Evolutionary conservation across 2,113 vertebrate genomes (phyloP), one percentile per base, ranked within the genome.

Genomic region (Australoheros scitulus): DNA sequence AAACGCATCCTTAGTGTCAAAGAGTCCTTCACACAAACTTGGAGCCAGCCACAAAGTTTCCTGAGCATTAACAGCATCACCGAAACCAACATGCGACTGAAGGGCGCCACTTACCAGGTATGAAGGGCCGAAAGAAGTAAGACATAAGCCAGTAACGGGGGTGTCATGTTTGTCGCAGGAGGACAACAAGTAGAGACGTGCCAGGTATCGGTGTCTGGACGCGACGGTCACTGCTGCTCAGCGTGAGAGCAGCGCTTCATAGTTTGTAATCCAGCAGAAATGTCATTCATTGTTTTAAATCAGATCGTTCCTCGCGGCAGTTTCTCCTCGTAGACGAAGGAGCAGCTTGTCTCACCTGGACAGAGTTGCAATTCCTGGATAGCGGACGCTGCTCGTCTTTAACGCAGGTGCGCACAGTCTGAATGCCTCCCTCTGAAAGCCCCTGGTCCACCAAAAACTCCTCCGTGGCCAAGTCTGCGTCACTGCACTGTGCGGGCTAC

Each of bases 51-150:
- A 55, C 47, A 72, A 72, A 72, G 68, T 72, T 72, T 72, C 47
- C 47, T 34, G 68, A 72, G 47, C 68, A 34, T 72, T 34, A n/a
- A 14, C 20, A n/a, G 47, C 68, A 72, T 55, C 32, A 41, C 29
- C 1, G 47, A 20, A 70, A 52, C 24, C 65, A 70, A 20, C 65
- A 50, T 43, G 43, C 24, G 15, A 59, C 10, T 6, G 41, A 78
- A 61, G 41, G 2, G 15, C 57, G 32, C 43, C 56, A 96, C 98
- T 97, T 93, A 99, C 98, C 97, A 94, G 36, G 95, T 96, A 61
- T 95, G 93, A 50, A 97, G 96, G 75, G 96, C 95, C 0, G 96
- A 96, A 81, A 98, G 93, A 43, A 99, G 95, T 80, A 96, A 94
- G 84, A 97, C 90, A 78, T 92, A 86, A 55, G 94, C 88, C 91